Evolutionary conservation across 2,797 vertebrate species (phyloP).

Genomic region (Tragopan temminckii): DNA sequence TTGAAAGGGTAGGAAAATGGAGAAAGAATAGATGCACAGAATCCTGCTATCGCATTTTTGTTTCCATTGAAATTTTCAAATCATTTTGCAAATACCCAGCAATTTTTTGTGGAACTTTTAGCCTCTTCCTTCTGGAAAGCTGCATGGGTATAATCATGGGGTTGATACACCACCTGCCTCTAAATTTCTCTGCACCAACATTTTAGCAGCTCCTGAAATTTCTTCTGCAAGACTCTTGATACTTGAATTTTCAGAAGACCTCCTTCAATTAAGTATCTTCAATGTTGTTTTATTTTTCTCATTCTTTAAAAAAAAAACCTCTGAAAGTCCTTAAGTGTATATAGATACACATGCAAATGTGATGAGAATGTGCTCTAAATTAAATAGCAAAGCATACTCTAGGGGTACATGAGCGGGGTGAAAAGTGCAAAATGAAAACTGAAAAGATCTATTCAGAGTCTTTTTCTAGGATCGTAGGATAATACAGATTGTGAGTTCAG

Average conservation of each 20-base stretch:
- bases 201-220: not conserved
- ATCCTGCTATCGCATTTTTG: slow-evolving; percentile 25
- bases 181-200: not conserved
- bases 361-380: not conserved
- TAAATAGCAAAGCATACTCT: not conserved
- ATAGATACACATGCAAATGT: not conserved
- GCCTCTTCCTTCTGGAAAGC: not conserved
- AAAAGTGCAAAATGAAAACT: not conserved
- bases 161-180: not conserved
- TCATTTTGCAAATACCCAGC: slow-evolving; percentile 30
- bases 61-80: slow-evolving; percentile 22
- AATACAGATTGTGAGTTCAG: not conserved
- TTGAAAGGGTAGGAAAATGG: slow-evolving; percentile 18
- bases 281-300: not conserved
- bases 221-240: not conserved
- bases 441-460: accelerated
- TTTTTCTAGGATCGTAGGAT: not conserved
- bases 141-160: not conserved
- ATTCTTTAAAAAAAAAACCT: not conserved
- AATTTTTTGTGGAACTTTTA: slow-evolving; percentile 7
- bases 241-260: not conserved
- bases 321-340: not conserved
- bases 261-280: not conserved
- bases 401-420: not conserved
- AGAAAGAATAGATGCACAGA: not conserved